Conservation (phyloP, 2,113 vertebrate genomes). For the Erinaceus europaeus region DNA sequence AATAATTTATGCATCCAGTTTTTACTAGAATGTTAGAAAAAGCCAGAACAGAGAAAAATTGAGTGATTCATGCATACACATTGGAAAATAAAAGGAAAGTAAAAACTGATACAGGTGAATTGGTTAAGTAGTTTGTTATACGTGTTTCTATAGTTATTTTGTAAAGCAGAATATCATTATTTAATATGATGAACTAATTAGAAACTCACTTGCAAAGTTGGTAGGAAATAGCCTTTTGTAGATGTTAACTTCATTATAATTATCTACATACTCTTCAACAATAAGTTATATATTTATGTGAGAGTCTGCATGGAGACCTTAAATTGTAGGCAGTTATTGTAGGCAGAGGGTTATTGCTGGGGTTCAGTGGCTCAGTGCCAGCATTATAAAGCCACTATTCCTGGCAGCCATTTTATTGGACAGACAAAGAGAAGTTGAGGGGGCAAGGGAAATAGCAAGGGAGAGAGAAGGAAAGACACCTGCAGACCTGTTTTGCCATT, state of each 20-base stretch:
- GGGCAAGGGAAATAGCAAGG: too few relatives aligned
- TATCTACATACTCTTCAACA: neutral
- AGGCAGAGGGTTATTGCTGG: too few relatives aligned
- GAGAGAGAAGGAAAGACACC: too few relatives aligned
- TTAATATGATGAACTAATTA: neutral
- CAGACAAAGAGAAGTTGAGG: too few relatives aligned
- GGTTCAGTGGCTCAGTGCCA: too few relatives aligned
- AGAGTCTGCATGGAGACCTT: too few relatives aligned
- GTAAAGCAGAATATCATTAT: neutral
- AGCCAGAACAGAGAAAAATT: neutral
- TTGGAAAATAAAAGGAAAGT: neutral
- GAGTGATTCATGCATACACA: neutral
- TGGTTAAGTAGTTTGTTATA: neutral
- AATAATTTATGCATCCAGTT: neutral
- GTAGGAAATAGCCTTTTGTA: neutral
- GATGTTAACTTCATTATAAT: neutral
- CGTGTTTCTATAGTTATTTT: neutral
- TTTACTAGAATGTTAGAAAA: neutral
- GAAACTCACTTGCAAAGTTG: neutral
- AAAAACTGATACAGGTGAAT: neutral
- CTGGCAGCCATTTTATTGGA: too few relatives aligned
- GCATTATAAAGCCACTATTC: too few relatives aligned
- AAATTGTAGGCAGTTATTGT: too few relatives aligned
- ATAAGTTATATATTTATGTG: neutral
- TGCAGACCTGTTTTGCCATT: too few relatives aligned